Base-by-base conservation (phyloP, 2,888 invertebrate genomes). In the Gibbula magus region DNA sequence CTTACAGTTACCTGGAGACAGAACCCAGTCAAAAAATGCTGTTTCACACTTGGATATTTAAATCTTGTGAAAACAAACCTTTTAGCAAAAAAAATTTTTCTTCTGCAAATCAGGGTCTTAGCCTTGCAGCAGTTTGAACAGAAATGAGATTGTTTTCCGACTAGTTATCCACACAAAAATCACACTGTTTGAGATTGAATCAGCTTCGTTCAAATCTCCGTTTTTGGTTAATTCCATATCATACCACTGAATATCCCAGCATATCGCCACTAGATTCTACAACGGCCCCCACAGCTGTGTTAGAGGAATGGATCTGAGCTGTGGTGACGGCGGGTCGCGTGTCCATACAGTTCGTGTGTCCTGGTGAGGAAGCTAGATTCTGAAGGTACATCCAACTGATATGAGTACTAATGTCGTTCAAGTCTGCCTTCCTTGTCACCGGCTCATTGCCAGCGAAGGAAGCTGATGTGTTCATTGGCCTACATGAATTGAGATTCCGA, bases 341-440 rank as follows among this genome's bases (percentile, higher is more conserved):
- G 25, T 51, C 32, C 3, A n/a, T 22, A 32, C 53, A 22, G 25
- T 56, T 25, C 25, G 18, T 53, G n/a, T 29, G 53, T n/a, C 76
- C 54, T 0, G 73, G 29, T 0, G 73, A 56, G 4, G 79, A 70
- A 29, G 82, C 66, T 25, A 82, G 53, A 29, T 83, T 83, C 53
- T 84, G 84, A 16, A 82, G 79, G 77, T 83, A 83, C 67, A 80
- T 82, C 84, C 84, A 84, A 54, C 84, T 83, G 53, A 82, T 76
- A 56, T 83, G 82, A 8, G 81, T 78, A 61, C 83, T 83, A 45
- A 82, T 83, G 52, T 84, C 84, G 39, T 54, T 79, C 52, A 81
- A 52, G 53, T 79, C 77, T n/a, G 74, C 53, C 29, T 52, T 77
- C 74, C 51, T n/a, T 1, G 16, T 8, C 20, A 22, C 18, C 18